Evolutionary conservation across 1,140 invertebrate genomes (phyloP), one percentile per base, ranked within the genome.

Genomic region (Drosophila lacertosa): DNA sequence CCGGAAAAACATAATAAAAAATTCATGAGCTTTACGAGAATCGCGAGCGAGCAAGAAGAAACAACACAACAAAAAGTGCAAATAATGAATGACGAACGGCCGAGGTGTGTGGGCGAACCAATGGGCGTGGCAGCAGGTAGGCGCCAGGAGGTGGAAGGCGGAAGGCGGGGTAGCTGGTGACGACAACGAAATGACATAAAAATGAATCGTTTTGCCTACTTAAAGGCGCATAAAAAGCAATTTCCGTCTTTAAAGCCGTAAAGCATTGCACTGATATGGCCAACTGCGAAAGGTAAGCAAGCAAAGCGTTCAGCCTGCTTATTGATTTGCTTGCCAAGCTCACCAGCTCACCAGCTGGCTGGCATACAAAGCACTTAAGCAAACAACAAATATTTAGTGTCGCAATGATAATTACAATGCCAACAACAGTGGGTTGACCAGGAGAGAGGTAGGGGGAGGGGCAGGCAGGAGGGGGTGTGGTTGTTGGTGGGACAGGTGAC

Each of bases 221-320:
- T 86, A 86, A 88, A 88, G 77, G 74, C 82, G 74, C 82, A 86
- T 86, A 89, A 86, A 86, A 86, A 75, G 70, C 82, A 88, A 86
- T 86, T 88, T 74, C 69, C 50, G 65, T 37, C 45, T 63, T 86
- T 82, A 59, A 81, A 86, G 77, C 67, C 76, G 66, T 86, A 74
- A 84, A 80, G 60, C 59, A 76, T 68, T 68, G 80, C 81, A 65
- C 45, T 53, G 74, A 70, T 83, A 77, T 60, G 68, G 70, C 20
- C 51, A 18, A 40, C 13, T 13, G 6, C 13, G 24, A n/a, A n/a
- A n/a, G 6, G 26, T 2, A 70, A 39, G 51, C 47, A 48, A 29
- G 2, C 26, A 51, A 24, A 50, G 37, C 54, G 60, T 58, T 63
- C n/a, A 57, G 66, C 40, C 58, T 15, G 77, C 77, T 66, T 77